Percentiles rank a stretch among this genome's conserved stretches.
Evolutionary conservation across 1,140 invertebrate genomes (phyloP).

Genomic region (Drosophila pseudoobscura): DNA sequence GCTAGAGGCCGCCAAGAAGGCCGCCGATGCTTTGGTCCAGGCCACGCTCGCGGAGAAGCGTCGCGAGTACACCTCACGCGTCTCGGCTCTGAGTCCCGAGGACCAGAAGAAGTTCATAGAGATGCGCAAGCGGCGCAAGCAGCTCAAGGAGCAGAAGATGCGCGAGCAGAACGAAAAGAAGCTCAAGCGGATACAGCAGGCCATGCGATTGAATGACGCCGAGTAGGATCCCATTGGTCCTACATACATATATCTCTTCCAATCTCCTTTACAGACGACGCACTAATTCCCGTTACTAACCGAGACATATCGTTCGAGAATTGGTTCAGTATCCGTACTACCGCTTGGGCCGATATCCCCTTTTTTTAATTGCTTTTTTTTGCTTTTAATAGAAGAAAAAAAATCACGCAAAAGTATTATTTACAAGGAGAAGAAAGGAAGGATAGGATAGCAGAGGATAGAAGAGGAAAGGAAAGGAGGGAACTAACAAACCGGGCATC

Average conservation of each 20-base stretch:
- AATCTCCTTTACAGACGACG: neutral
- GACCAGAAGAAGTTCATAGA: conserved; percentile 69
- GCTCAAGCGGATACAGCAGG: conserved; percentile 69
- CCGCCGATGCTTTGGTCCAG: conserved; percentile 50
- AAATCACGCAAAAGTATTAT: conserved; percentile 64
- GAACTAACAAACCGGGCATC: too few relatives aligned
- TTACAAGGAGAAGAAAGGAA: conserved; percentile 36
- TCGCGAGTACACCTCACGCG: conserved; percentile 54
- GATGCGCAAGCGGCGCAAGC: conserved; percentile 75
- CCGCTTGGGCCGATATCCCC: conserved; percentile 32
- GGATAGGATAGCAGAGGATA: neutral
- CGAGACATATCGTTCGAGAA: conserved; percentile 51
- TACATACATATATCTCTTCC: neutral
- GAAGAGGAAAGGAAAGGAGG: conserved; percentile 11
- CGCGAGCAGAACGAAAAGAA: conserved; percentile 55
- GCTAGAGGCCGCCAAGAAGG: conserved; percentile 52
- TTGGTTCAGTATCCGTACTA: conserved; percentile 34
- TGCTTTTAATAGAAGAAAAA: conserved; percentile 18
- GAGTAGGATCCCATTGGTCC: conserved; percentile 37
- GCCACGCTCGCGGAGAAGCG: conserved; percentile 50
- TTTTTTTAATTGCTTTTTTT: conserved; percentile 39
- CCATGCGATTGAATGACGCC: conserved; percentile 63
- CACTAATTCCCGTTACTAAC: conserved; percentile 53
- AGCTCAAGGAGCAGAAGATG: conserved; percentile 49
- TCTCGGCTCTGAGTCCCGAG: conserved; percentile 61